phyloP scores from a whole-genome alignment of 2,888 invertebrate genomes.

The Andrena bucephala region DNA sequence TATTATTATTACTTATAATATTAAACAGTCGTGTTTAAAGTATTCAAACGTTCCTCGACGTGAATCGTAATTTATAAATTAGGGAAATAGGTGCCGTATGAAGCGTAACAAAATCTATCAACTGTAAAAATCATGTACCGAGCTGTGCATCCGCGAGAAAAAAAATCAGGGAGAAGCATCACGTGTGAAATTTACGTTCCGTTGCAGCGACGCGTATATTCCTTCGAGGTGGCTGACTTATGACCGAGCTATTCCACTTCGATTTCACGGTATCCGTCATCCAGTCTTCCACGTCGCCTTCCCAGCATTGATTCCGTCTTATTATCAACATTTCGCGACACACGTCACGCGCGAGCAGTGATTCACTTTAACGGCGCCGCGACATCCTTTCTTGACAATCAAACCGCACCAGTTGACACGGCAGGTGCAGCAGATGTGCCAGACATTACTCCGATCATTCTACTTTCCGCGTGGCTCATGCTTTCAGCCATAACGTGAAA shows the following conservation, averaged over 20 bases:
- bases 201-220: slow-evolving; percentile 16
- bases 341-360: slow-evolving; percentile 9
- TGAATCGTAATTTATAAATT: no score
- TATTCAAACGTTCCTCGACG: no score
- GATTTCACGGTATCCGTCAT: slow-evolving; percentile 29
- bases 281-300: slow-evolving; percentile 11
- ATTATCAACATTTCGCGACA: slow-evolving; percentile 43
- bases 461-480: slow-evolving; percentile 26
- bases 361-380: slow-evolving; percentile 31
- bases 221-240: slow-evolving; percentile 8
- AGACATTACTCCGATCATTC: slow-evolving; percentile 35
- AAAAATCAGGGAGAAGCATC: neutral
- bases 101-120: no score
- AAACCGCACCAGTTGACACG: slow-evolving; percentile 6
- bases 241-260: slow-evolving; percentile 37
- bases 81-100: no score
- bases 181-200: slow-evolving; percentile 17
- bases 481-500: slow-evolving; percentile 12
- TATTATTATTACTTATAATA: no score
- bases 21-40: no score
- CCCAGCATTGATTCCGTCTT: slow-evolving; percentile 11
- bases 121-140: no score
- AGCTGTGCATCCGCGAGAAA: neutral
- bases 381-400: slow-evolving; percentile 10
- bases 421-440: slow-evolving; percentile 11